Conservation (phyloP, 2,797 vertebrate genomes). For the Serranus cabrilla region DNA sequence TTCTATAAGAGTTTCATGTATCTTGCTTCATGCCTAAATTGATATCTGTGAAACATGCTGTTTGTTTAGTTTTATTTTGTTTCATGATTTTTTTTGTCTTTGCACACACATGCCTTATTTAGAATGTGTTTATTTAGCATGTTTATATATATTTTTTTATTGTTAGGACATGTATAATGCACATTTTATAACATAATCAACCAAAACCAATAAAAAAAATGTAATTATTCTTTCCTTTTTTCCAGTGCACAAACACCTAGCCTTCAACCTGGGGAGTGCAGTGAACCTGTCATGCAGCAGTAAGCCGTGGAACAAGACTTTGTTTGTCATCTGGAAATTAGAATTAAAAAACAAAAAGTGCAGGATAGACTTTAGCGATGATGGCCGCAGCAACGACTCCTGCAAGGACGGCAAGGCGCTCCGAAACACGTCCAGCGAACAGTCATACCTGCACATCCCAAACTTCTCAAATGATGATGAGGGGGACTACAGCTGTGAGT, state of each 20-base stretch:
- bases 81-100: background rate
- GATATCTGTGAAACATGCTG: background rate
- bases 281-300: slow-evolving; percentile 66
- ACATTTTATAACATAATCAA: background rate
- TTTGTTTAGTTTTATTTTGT: background rate
- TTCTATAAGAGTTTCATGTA: background rate
- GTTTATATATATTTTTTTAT: background rate
- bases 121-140: background rate
- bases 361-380: rapidly evolving
- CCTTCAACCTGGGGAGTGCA: slow-evolving; percentile 45
- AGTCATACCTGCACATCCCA: slow-evolving; percentile 76
- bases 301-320: slow-evolving; percentile 44
- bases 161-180: background rate
- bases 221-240: background rate
- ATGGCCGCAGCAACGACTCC: rapidly evolving
- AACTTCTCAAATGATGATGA: slow-evolving; percentile 69
- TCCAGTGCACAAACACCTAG: slow-evolving; percentile 53
- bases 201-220: background rate
- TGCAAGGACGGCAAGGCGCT: slow-evolving; percentile 75
- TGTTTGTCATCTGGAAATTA: slow-evolving; percentile 78
- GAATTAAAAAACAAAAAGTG: background rate
- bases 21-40: no score
- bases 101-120: background rate
- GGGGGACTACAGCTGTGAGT: slow-evolving; percentile 79
- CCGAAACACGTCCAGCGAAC: slow-evolving; percentile 29